Conservation (phyloP, 2,888 invertebrate genomes). For the Standfussiana lucernea region DNA sequence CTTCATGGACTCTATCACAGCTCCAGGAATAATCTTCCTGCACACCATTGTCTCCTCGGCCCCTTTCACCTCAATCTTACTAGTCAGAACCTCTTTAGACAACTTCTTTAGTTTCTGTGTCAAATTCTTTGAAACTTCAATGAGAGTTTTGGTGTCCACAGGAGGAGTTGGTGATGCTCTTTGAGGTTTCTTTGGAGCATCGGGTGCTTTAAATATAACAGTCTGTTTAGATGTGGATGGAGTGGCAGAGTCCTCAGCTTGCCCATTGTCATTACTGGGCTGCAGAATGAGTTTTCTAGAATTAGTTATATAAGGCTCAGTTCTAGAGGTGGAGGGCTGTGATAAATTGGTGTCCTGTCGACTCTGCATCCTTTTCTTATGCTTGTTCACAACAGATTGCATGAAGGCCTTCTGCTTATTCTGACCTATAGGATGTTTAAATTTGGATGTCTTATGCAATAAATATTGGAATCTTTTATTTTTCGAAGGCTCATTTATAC, state of each 20-base stretch:
- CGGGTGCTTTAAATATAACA: conserved; percentile 81
- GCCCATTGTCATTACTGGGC: conserved; percentile 80
- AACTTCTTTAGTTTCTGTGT: conserved; percentile 97
- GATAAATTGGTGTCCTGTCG: conserved; percentile 79
- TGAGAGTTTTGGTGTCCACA: conserved; percentile 93
- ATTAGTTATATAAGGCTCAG: conserved; percentile 83
- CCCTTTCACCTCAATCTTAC: conserved; percentile 89
- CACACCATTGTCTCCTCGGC: conserved; percentile 87
- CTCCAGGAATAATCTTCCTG: conserved; percentile 91
- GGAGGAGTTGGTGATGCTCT: conserved; percentile 83
- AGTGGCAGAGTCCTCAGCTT: conserved; percentile 78
- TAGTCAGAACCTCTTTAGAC: conserved; percentile 96
- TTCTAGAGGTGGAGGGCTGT: conserved; percentile 86
- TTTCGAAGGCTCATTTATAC: conserved; percentile 87
- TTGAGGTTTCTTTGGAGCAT: conserved; percentile 83
- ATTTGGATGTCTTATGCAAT: conserved; percentile 89
- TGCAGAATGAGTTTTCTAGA: conserved; percentile 82
- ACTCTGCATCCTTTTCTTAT: conserved; percentile 87
- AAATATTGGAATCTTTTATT: conserved; percentile 89
- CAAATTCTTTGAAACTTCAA: conserved; percentile 97
- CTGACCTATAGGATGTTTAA: conserved; percentile 88
- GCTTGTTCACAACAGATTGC: conserved; percentile 89
- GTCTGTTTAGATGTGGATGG: conserved; percentile 85
- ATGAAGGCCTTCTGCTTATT: conserved; percentile 89
- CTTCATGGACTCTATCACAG: conserved; percentile 97